phyloP scores from a whole-genome alignment of 2,113 vertebrate species.

The Entomyzon cyanotis region DNA sequence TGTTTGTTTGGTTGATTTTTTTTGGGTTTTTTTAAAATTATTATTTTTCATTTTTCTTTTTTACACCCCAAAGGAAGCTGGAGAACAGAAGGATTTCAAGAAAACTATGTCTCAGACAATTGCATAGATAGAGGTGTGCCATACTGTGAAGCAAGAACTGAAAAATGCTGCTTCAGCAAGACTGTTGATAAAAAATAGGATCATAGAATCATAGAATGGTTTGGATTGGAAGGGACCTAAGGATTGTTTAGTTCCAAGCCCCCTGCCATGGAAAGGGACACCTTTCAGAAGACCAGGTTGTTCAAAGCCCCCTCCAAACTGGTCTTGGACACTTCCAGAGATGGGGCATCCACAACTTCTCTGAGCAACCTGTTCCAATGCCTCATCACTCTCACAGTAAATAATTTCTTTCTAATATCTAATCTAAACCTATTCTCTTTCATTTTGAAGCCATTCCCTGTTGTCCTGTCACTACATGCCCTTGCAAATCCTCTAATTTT shows the following conservation, averaged over 20 bases:
- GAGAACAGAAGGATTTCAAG: background rate
- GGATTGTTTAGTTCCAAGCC: background rate
- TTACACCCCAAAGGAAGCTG: background rate
- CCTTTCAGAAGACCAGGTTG: background rate
- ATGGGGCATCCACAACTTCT: fast-evolving
- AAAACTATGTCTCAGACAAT: background rate
- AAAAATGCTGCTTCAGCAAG: background rate
- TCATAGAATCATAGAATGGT: background rate
- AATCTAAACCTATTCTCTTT: background rate
- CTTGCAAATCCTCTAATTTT: background rate
- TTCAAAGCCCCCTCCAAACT: background rate
- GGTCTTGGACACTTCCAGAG: background rate
- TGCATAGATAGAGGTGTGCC: background rate
- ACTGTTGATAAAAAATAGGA: background rate
- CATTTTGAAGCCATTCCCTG: background rate
- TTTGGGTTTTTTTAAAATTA: background rate
- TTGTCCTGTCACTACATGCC: background rate
- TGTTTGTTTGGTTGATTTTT: background rate
- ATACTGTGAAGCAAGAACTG: background rate
- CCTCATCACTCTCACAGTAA: background rate
- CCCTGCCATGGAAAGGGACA: too few relatives aligned
- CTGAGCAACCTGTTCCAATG: background rate
- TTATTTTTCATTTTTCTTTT: background rate
- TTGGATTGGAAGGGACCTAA: background rate
- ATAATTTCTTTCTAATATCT: background rate